Conservation (phyloP, 2,113 vertebrate species). For the Hyperoodon ampullatus region DNA sequence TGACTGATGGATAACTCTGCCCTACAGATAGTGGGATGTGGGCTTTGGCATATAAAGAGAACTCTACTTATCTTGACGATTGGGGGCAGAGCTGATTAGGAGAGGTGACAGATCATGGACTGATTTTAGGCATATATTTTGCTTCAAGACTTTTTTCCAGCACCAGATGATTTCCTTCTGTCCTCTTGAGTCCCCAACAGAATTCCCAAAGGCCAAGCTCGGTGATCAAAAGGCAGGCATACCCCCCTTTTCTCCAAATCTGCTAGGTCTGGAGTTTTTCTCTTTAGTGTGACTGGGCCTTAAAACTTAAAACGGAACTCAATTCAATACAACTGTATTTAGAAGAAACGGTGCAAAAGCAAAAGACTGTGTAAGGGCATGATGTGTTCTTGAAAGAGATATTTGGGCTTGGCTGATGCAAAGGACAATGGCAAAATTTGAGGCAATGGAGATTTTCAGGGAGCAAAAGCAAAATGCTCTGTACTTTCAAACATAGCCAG, state of each 20-base stretch:
- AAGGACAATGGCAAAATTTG: not conserved
- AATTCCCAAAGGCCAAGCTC: not conserved
- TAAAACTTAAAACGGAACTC: not conserved
- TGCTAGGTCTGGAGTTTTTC: not conserved
- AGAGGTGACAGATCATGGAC: not conserved
- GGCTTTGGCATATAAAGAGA: not conserved
- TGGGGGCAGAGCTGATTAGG: not conserved
- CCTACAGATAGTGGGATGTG: not conserved
- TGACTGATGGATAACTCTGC: not conserved
- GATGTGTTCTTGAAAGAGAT: not conserved
- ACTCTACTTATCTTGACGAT: not conserved
- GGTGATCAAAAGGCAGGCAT: not conserved
- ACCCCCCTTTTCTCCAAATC: not conserved
- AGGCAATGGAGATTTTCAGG: not conserved
- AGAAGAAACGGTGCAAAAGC: not conserved
- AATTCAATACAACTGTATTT: not conserved
- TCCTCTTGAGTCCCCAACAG: not conserved
- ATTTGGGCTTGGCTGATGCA: not conserved
- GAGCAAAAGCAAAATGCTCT: not conserved
- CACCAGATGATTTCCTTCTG: not conserved
- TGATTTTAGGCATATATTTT: slow-evolving; percentile 24
- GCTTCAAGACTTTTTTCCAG: not conserved
- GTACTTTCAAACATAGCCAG: not conserved
- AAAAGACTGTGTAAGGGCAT: not conserved
- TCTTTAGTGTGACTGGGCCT: not conserved